phyloP scores from a whole-genome alignment of 2,888 invertebrate genomes.

The Phytoseiulus persimilis region DNA sequence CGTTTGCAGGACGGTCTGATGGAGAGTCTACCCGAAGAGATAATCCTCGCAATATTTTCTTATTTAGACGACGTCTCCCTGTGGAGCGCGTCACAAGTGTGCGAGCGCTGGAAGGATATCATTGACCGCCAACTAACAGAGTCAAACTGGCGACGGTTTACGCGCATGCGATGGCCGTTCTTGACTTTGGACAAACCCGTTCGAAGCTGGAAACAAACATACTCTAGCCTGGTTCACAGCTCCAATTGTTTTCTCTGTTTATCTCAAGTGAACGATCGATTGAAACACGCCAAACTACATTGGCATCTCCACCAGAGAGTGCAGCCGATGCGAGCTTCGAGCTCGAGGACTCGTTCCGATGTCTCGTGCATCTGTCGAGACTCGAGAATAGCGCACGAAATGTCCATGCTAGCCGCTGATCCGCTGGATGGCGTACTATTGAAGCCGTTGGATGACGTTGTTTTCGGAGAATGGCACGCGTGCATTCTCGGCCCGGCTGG shows the following conservation, averaged over 20 bases:
- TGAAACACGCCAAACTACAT: constrained; percentile 43
- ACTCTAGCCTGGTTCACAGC: constrained; percentile 62
- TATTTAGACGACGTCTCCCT: constrained; percentile 83
- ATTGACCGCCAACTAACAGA: constrained; percentile 68
- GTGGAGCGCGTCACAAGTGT: constrained; percentile 78
- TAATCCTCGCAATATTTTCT: constrained; percentile 75
- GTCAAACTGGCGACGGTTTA: constrained; percentile 70
- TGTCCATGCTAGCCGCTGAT: constrained; percentile 53
- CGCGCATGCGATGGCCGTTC: constrained; percentile 72
- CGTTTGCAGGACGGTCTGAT: constrained; percentile 60
- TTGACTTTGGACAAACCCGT: constrained; percentile 65
- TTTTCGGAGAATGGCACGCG: constrained; percentile 86
- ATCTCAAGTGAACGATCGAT: constrained; percentile 69
- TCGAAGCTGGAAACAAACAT: constrained; percentile 70
- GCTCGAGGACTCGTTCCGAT: background rate
- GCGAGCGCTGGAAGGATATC: constrained; percentile 72
- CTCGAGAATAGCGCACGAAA: constrained; percentile 30
- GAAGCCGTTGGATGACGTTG: constrained; percentile 63
- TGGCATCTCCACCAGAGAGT: constrained; percentile 17
- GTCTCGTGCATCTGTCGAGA: constrained; percentile 34
- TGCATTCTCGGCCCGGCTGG: constrained; percentile 81
- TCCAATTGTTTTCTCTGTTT: constrained; percentile 79
- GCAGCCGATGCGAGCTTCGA: constrained; percentile 1
- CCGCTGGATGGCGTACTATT: constrained; percentile 79
- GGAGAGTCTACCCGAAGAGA: constrained; percentile 65